These are phyloP conservation scores for Cryptotis parvus DNA, from an alignment of 2,113 vertebrate species.

Conservation along the genomic window DNA sequence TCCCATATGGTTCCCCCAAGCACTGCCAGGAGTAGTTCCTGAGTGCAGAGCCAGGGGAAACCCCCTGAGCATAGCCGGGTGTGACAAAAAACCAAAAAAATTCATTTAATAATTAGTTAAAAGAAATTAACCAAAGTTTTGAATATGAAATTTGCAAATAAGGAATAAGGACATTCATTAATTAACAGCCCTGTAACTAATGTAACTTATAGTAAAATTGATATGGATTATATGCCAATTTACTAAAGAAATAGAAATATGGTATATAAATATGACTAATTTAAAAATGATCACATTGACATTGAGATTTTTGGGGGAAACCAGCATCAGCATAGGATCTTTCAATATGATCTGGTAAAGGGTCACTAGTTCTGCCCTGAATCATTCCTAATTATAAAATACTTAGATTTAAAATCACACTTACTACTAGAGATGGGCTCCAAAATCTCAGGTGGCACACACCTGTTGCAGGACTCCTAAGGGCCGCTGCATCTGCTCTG, in stretches of 20 bases:
- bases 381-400: constrained; percentile 43
- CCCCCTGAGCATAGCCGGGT: no score
- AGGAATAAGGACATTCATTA: background rate
- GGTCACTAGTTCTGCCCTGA: background rate
- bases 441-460: no score
- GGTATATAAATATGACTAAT: no score
- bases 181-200: background rate
- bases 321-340: background rate
- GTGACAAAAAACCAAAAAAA: no score
- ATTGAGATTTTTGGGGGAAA: no score
- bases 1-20: no score
- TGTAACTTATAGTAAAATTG: background rate
- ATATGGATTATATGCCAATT: background rate
- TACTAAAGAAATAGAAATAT: constrained; percentile 27
- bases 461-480: no score
- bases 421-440: background rate
- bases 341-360: background rate
- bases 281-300: no score
- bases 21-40: no score
- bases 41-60: no score
- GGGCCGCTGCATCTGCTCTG: no score
- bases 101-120: constrained; percentile 44
- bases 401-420: constrained; percentile 37
- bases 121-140: background rate
- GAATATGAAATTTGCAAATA: background rate